Conservation (phyloP, 2,888 invertebrate species). For the Drosophila putrida region DNA sequence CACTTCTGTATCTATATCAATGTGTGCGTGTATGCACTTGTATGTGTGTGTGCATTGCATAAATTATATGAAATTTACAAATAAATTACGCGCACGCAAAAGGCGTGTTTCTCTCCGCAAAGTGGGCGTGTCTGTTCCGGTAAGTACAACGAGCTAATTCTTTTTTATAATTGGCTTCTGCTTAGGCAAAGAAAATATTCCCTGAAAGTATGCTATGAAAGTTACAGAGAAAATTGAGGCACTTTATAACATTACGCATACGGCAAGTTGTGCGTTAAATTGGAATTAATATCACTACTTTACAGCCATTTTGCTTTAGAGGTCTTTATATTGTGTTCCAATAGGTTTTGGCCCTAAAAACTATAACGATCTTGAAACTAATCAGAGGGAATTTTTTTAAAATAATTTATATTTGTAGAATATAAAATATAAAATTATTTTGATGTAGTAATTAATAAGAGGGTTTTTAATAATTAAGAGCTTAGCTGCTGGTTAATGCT, state of each 20-base stretch:
- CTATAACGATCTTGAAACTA: no score
- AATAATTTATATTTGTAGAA: no score
- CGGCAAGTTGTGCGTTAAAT: background rate
- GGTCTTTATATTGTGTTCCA: no score
- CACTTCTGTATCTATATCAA: slow-evolving; percentile 15
- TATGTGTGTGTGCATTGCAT: slow-evolving; percentile 53
- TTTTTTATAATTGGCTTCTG: slow-evolving; percentile 33
- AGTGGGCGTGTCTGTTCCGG: slow-evolving; percentile 24
- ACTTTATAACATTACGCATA: slow-evolving; percentile 13
- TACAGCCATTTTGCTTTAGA: no score
- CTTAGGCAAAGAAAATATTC: slow-evolving; percentile 4
- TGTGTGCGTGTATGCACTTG: slow-evolving; percentile 7
- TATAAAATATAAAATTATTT: no score
- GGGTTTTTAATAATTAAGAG: no score
- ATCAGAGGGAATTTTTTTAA: no score
- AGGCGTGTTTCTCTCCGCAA: slow-evolving; percentile 30
- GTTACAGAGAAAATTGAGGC: background rate
- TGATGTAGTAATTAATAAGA: no score
- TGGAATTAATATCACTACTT: background rate
- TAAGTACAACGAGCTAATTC: slow-evolving; percentile 37
- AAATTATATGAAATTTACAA: slow-evolving; percentile 69
- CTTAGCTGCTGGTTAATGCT: no score
- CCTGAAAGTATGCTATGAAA: slow-evolving; percentile 12
- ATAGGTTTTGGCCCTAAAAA: no score
- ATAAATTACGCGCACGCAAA: slow-evolving; percentile 73